Percentiles rank a stretch among this genome's conserved stretches.
Evolutionary conservation across 2,797 vertebrate genomes (phyloP).

Genomic region (Cygnus olor): DNA sequence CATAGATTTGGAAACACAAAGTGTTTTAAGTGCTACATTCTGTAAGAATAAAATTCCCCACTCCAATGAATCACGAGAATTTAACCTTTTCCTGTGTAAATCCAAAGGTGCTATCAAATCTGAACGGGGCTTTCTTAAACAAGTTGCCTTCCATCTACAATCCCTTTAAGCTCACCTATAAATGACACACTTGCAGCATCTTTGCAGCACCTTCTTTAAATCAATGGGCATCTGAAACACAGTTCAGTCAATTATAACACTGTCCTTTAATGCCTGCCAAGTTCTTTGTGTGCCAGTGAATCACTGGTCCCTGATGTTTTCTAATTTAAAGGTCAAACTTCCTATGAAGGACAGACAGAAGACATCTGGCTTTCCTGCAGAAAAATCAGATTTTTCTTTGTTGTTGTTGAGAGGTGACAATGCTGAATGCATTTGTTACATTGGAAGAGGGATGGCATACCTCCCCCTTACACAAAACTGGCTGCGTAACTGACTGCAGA

Average conservation of each 20-base stretch:
- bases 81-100: background rate
- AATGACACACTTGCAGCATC: background rate
- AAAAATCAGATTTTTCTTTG: constrained; percentile 30
- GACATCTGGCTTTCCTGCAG: constrained; percentile 30
- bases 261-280: constrained; percentile 10
- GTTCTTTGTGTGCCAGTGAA: constrained; percentile 38
- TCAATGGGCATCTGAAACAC: background rate
- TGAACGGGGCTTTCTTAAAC: background rate
- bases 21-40: background rate
- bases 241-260: background rate
- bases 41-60: background rate
- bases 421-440: background rate
- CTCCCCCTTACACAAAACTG: background rate
- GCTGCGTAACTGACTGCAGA: constrained; percentile 9
- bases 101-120: background rate
- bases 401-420: constrained; percentile 15
- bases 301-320: constrained; percentile 47
- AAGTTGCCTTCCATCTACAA: background rate
- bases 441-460: background rate
- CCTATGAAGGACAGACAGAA: constrained; percentile 48
- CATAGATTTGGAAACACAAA: background rate
- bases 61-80: background rate
- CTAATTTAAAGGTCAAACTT: constrained; percentile 67
- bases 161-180: background rate
- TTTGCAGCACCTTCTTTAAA: constrained; percentile 41